Evolutionary conservation across 1,140 invertebrate species (phyloP).

Genomic region (Helicoverpa armigera): DNA sequence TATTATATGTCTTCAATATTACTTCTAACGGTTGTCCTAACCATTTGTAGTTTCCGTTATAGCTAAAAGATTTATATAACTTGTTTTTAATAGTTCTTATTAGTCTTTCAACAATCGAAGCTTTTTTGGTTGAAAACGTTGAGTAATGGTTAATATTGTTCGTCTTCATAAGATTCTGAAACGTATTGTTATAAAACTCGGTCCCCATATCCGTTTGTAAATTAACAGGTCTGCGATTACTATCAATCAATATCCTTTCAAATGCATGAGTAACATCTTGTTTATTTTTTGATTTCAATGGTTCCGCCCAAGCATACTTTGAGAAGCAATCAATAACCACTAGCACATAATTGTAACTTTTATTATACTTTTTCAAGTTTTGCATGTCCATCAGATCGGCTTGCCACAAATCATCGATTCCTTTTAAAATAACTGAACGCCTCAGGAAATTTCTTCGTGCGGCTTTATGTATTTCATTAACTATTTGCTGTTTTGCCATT

Average conservation of each 20-base stretch:
- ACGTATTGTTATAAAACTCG: constrained; percentile 79
- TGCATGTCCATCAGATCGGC: constrained; percentile 78
- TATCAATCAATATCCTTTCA: constrained; percentile 56
- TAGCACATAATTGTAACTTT: constrained; percentile 79
- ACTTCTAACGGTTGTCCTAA: neutral
- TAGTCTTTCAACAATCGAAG: constrained; percentile 61
- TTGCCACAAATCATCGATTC: constrained; percentile 78
- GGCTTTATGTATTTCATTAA: constrained; percentile 73
- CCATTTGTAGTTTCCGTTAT: constrained; percentile 1
- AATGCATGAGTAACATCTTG: constrained; percentile 60
- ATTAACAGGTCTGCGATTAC: constrained; percentile 68
- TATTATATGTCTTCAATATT: neutral
- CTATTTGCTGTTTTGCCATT: neutral
- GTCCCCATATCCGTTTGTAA: constrained; percentile 81
- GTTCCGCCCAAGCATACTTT: constrained; percentile 82
- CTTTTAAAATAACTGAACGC: constrained; percentile 66
- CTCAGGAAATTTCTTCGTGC: constrained; percentile 73
- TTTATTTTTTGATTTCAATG: constrained; percentile 82
- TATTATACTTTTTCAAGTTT: constrained; percentile 70
- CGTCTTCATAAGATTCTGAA: constrained; percentile 57
- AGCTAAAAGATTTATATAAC: constrained; percentile 1
- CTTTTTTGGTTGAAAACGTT: constrained; percentile 80
- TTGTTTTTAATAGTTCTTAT: constrained; percentile 4
- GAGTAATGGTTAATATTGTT: constrained; percentile 66
- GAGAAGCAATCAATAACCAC: constrained; percentile 83